Evolutionary conservation across 2,797 vertebrate species (phyloP).

Genomic region (Streptopelia turtur): DNA sequence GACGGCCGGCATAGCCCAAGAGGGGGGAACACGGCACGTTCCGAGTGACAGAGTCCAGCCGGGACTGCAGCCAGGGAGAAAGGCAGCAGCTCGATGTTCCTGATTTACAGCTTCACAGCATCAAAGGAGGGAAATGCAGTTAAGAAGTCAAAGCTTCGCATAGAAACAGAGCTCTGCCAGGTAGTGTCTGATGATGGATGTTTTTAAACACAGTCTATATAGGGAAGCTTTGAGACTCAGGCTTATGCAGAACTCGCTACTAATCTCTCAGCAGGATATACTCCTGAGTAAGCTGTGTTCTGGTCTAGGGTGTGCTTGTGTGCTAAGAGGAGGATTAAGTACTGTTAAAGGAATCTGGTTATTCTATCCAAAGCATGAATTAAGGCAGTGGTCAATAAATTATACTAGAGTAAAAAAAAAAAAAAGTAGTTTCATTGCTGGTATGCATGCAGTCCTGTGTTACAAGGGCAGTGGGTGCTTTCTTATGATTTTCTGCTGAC

Average conservation of each 20-base stretch:
- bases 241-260: neutral
- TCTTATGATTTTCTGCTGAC: neutral
- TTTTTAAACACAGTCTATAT: neutral
- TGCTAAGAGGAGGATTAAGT: constrained; percentile 39
- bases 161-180: constrained; percentile 25
- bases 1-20: neutral
- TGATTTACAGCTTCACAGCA: constrained; percentile 35
- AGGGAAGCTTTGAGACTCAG: neutral
- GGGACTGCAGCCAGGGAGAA: constrained; percentile 12
- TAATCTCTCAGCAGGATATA: constrained; percentile 44
- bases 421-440: neutral
- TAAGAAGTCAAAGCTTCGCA: constrained; percentile 4
- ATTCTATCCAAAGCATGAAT: constrained; percentile 37
- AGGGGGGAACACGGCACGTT: neutral
- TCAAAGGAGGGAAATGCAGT: neutral
- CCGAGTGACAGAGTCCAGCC: neutral
- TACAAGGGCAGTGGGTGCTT: neutral
- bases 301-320: neutral
- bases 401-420: neutral
- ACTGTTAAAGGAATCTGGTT: constrained; percentile 44
- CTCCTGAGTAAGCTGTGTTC: constrained; percentile 11
- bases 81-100: neutral
- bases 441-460: neutral
- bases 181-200: constrained; percentile 18
- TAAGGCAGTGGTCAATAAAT: constrained; percentile 12